A percentile compares a stretch with the other conserved stretches of the same genome.
phyloP scores from a whole-genome alignment of 2,113 vertebrate species.

The Pimephales promelas region DNA sequence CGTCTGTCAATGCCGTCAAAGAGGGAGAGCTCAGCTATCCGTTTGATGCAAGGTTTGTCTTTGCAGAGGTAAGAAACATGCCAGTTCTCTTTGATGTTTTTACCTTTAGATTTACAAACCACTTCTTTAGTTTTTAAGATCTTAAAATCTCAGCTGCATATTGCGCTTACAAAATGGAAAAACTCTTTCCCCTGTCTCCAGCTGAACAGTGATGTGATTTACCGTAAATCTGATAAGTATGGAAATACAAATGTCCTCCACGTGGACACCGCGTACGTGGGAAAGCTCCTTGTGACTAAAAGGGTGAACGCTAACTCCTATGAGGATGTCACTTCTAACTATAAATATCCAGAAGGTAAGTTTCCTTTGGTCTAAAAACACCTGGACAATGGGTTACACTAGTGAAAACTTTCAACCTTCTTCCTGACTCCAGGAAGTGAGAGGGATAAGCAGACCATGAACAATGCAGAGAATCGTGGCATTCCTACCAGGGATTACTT shows the following conservation, averaged over 20 bases:
- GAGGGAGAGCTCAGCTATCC: conserved; percentile 80
- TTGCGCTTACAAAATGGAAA: neutral
- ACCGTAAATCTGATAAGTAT: conserved; percentile 70
- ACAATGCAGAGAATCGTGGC: conserved; percentile 77
- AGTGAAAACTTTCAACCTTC: neutral
- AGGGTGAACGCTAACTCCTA: conserved; percentile 64
- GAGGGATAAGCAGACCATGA: conserved; percentile 72
- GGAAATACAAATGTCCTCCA: conserved; percentile 65
- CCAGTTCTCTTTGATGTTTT: neutral
- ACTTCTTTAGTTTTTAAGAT: neutral
- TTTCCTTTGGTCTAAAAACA: neutral
- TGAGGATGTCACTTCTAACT: conserved; percentile 77
- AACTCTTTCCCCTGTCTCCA: conserved; percentile 60
- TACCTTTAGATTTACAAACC: neutral
- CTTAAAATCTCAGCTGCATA: neutral
- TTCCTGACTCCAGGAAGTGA: conserved; percentile 69
- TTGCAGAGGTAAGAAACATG: conserved; percentile 81
- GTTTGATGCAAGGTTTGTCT: conserved; percentile 85
- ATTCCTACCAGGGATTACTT: conserved; percentile 61
- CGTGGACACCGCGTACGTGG: conserved; percentile 75
- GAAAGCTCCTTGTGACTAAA: conserved; percentile 81
- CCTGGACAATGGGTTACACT: neutral
- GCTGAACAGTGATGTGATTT: conserved; percentile 89
- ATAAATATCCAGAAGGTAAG: conserved; percentile 87
- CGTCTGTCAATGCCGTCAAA: conserved; percentile 84